Evolutionary conservation across 2,113 vertebrate genomes (phyloP), one percentile per base, ranked within the genome.

Genomic region (Electrona antarctica): DNA sequence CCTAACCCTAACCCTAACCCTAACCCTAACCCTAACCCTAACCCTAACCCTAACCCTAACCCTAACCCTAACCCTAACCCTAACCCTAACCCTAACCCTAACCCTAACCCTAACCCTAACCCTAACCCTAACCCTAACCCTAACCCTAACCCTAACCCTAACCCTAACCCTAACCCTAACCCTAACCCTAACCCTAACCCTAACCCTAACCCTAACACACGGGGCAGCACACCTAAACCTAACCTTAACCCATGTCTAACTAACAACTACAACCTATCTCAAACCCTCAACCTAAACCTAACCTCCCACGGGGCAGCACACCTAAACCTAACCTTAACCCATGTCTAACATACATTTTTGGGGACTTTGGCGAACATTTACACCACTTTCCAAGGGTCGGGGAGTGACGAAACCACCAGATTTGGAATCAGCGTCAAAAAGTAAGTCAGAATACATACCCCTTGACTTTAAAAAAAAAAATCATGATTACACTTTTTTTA

Each of bases 151-250:
- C n/a, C n/a, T n/a, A n/a, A n/a, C 51, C 51, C 51, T 52, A 52
- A 52, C 51, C 51, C 51, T 52, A 52, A 52, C 51, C 51, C 51
- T 52, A 52, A 52, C 51, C 51, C 51, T 52, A 52, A 52, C 51
- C 51, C 51, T 52, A 52, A 52, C 51, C 51, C n/a, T n/a, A n/a
- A n/a, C 51, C 51, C 51, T 52, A 52, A 52, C 51, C 51, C 51
- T 52, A 52, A 52, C 51, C 51, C 51, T 52, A 52, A 52, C 51
- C 51, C 51, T 52, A 52, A 52, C 51, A n/a, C n/a, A n/a, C n/a
- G n/a, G n/a, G n/a, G n/a, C n/a, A n/a, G n/a, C n/a, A n/a, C n/a
- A n/a, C n/a, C 51, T 11, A 9, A 52, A 52, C 51, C 51, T n/a
- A n/a, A n/a, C n/a, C n/a, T n/a, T n/a, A n/a, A n/a, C n/a, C n/a